These are phyloP conservation scores for Scolanthus callimorphus DNA, from an alignment of 92 coral and sea anemone species.

Conservation along the genomic window DNA sequence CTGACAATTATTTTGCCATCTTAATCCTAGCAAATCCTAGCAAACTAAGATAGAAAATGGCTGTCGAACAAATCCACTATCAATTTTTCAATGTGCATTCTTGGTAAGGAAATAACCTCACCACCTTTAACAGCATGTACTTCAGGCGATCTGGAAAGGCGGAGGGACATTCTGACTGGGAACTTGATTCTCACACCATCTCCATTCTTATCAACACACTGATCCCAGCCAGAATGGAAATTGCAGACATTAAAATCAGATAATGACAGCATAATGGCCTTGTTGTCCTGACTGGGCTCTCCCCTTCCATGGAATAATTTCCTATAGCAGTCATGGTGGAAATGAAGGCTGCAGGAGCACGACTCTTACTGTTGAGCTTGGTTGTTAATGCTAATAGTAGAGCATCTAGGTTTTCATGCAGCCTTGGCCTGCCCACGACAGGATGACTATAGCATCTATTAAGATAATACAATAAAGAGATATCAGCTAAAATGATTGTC, in stretches of 20 bases:
- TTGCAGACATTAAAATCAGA: slow-evolving; percentile 30
- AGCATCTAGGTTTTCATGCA: slow-evolving; percentile 32
- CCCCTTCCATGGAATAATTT: slow-evolving; percentile 46
- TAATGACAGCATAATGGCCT: slow-evolving; percentile 32
- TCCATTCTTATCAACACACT: slow-evolving; percentile 58
- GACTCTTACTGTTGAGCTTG: slow-evolving; percentile 42
- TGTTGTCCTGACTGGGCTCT: slow-evolving; percentile 37
- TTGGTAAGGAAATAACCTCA: slow-evolving; percentile 21
- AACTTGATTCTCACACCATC: slow-evolving; percentile 50
- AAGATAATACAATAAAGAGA: neutral
- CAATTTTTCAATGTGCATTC: slow-evolving; percentile 46
- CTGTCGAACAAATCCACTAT: slow-evolving; percentile 25
- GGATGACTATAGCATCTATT: slow-evolving; percentile 37
- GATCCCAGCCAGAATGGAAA: slow-evolving; percentile 40
- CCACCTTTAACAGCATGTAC: slow-evolving; percentile 24
- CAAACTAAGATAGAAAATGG: slow-evolving; percentile 44
- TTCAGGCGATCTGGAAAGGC: slow-evolving; percentile 42
- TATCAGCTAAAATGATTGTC: neutral
- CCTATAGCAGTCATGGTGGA: slow-evolving; percentile 59
- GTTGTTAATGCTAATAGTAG: slow-evolving; percentile 28
- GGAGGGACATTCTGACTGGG: slow-evolving; percentile 32
- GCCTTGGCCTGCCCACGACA: slow-evolving; percentile 11
- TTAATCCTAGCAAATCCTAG: too few species aligned
- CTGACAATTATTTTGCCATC: too few species aligned
- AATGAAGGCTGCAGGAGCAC: slow-evolving; percentile 36